Percentiles rank a stretch among this genome's conserved stretches.
Conservation (phyloP, 35 echinoderm and acorn worm species). For the Apostichopus japonicus region DNA sequence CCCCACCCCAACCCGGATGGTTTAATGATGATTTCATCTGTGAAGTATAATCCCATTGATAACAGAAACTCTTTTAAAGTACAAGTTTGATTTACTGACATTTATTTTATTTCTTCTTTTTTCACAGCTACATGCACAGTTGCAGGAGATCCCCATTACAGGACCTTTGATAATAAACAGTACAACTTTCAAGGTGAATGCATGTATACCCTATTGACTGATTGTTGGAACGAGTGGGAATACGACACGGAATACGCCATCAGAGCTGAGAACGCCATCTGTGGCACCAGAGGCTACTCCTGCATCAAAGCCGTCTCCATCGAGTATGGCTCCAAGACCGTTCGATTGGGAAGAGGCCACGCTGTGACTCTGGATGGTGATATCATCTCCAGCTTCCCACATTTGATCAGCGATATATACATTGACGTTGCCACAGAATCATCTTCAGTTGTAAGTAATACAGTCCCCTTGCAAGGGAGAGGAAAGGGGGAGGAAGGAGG, state of each 20-base stretch:
- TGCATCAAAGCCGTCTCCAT: slow-evolving; percentile 73
- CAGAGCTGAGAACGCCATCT: slow-evolving; percentile 55
- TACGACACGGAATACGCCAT: slow-evolving; percentile 57
- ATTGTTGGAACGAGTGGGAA: slow-evolving; percentile 70
- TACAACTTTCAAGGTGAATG: slow-evolving; percentile 81
- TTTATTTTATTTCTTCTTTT: background rate
- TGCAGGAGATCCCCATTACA: slow-evolving; percentile 78
- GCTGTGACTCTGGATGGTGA: slow-evolving; percentile 58
- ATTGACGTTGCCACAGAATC: slow-evolving; percentile 63
- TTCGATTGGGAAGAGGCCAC: slow-evolving; percentile 46
- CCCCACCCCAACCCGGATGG: no score
- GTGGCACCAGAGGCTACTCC: slow-evolving; percentile 67
- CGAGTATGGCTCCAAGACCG: slow-evolving; percentile 47
- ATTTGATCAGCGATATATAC: slow-evolving; percentile 42
- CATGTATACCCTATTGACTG: slow-evolving; percentile 67
- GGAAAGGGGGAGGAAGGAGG: no score
- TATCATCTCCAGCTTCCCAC: slow-evolving; percentile 50
- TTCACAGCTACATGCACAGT: slow-evolving; percentile 70
- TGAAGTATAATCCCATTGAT: no score
- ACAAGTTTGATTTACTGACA: background rate
- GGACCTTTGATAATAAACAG: slow-evolving; percentile 73
- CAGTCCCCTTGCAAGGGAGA: no score
- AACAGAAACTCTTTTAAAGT: no score
- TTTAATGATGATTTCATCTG: no score
- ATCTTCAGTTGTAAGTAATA: slow-evolving; percentile 66